Base-by-base conservation (phyloP, 2,888 invertebrate species). In the Xanthia icteritia region DNA sequence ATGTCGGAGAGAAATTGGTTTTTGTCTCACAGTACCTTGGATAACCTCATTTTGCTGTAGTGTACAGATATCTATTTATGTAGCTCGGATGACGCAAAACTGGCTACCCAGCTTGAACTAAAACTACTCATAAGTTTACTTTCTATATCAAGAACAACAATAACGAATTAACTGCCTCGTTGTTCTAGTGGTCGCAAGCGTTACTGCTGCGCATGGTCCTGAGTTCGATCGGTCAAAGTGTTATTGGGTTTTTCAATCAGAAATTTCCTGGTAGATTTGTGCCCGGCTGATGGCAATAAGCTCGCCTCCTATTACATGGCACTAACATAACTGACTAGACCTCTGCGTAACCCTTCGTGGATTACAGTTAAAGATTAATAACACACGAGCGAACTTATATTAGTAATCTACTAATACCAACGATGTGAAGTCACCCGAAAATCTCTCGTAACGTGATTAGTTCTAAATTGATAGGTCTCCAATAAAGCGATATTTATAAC, bases 401-500 rank as follows among this genome's bases (percentile, higher is more conserved):
- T 54, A 65, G 54, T 17, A 20, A 67, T 0, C 39, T 54, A 15
- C 9, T 48, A 54, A 31, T 42, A 15, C 45, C 15, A 15, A 78
- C 23, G 11, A 58, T 69, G 36, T 58, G 69, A 66, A 83, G 23
- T 73, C 58, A 76, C 66, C 61, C 80, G 77, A 67, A 81, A 70
- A 71, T 60, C 63, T 51, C 39, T 63, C 20, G 23, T 27, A 80
- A 83, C 76, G 63, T 63, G n/a, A 76, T 73, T 83, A 60, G 75
- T 68, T 80, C 70, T 76, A 76, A 83, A 83, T 68, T 80, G 69
- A 51, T 80, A 63, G 76, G 45, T 70, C 45, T 61, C 71, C 67
- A 82, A 79, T 71, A 83, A 60, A 75, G 42, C 54, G 60, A 60
- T 83, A 79, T 82, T 83, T 79, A 71, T 63, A 82, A 58, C 69